phyloP scores from a whole-genome alignment of 1,140 invertebrate species.

The Anoplolepis gracilipes region DNA sequence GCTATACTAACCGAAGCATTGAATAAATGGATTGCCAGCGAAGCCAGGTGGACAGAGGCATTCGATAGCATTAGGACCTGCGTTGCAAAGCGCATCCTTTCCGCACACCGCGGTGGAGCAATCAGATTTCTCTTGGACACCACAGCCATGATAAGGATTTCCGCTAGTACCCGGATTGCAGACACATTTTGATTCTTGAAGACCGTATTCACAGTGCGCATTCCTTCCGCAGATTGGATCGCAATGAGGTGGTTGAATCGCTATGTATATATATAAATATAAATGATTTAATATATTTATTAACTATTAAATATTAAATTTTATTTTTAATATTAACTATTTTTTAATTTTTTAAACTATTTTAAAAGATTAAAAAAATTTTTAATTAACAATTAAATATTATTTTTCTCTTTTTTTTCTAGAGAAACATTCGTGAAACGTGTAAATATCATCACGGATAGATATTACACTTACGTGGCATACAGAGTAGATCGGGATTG shows the following conservation, averaged over 20 bases:
- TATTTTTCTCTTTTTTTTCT: neutral
- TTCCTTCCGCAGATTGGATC: constrained; percentile 92
- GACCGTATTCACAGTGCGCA: constrained; percentile 95
- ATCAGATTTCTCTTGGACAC: constrained; percentile 89
- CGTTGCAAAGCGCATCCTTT: constrained; percentile 91
- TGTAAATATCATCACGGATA: neutral
- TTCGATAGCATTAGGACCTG: constrained; percentile 90
- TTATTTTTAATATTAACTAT: no score
- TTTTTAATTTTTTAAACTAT: no score
- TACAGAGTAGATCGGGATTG: constrained; percentile 95
- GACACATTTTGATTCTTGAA: constrained; percentile 90
- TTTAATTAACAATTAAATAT: neutral
- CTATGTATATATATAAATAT: no score
- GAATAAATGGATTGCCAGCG: constrained; percentile 94
- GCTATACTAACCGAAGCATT: constrained; percentile 88
- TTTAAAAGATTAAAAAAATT: no score
- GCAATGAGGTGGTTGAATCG: constrained; percentile 92
- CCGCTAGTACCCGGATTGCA: constrained; percentile 94
- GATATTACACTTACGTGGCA: constrained; percentile 92
- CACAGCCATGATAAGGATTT: constrained; percentile 95
- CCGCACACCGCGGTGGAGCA: constrained; percentile 92
- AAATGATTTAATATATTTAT: no score
- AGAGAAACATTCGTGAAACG: neutral
- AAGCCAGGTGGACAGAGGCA: constrained; percentile 94
- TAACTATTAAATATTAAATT: no score